These are phyloP conservation scores for Semnornis frantzii DNA, from an alignment of 2,113 vertebrate genomes.

Conservation along the genomic window DNA sequence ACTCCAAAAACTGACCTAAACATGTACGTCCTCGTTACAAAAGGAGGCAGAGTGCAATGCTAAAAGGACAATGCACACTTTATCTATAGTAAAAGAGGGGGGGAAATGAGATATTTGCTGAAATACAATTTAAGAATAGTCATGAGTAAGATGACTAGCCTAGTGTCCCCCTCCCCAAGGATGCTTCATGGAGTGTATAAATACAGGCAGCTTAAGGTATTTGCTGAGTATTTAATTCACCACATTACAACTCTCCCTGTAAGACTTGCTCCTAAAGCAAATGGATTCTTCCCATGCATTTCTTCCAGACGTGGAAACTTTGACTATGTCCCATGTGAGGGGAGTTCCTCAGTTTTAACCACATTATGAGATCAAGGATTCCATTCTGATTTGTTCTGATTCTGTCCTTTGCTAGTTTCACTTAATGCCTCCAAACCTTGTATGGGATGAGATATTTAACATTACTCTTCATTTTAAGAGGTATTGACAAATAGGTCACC, in stretches of 20 bases:
- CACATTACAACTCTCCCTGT: accelerated
- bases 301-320: not conserved
- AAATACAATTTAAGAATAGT: not conserved
- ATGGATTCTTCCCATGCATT: not conserved
- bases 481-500: accelerated
- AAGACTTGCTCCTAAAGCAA: not conserved
- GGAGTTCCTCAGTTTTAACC: not conserved
- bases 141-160: not conserved
- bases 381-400: not conserved
- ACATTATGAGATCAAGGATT: not conserved
- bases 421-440: not conserved
- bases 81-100: not conserved
- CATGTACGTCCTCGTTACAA: not conserved
- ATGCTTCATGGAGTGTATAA: not conserved
- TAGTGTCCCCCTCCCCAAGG: not conserved
- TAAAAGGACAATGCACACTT: not conserved
- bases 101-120: not conserved
- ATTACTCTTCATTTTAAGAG: not conserved
- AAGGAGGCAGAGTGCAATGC: not conserved
- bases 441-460: not conserved
- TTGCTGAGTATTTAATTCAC: not conserved
- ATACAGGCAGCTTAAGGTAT: not conserved
- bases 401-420: not conserved
- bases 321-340: not conserved
- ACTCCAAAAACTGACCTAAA: not conserved